These are phyloP conservation scores for Sarcophaga peregrina DNA, from an alignment of 1,140 invertebrate species.

Conservation along the genomic window DNA sequence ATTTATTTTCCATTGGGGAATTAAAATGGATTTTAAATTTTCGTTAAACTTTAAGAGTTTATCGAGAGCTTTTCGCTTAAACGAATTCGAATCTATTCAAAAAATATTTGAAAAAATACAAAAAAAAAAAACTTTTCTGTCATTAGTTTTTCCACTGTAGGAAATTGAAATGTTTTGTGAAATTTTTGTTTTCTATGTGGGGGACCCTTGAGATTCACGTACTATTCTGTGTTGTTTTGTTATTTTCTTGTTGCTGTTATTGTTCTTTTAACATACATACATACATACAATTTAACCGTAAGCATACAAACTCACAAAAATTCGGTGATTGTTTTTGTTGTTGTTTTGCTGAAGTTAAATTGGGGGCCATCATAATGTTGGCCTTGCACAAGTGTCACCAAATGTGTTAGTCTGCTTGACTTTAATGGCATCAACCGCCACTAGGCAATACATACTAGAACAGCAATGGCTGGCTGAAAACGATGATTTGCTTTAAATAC, in stretches of 20 bases:
- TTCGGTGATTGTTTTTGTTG: too few relatives aligned
- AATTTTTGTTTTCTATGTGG: neutral
- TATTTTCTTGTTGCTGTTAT: neutral
- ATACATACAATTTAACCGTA: neutral
- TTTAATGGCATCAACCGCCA: too few relatives aligned
- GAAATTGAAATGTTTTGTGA: conserved; percentile 13
- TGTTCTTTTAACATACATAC: neutral
- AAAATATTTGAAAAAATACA: neutral
- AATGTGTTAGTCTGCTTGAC: neutral
- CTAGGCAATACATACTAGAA: too few relatives aligned
- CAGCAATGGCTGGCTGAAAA: neutral
- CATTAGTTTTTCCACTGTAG: neutral
- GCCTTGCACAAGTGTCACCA: conserved; percentile 23
- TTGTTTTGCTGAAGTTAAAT: neutral
- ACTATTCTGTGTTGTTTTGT: neutral
- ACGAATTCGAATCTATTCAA: neutral
- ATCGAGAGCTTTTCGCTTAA: neutral
- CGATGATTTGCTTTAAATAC: conserved; percentile 1
- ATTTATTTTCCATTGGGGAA: neutral
- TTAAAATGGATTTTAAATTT: neutral
- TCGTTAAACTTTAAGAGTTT: neutral
- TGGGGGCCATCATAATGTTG: neutral
- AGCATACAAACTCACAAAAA: neutral
- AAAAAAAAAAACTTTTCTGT: neutral
- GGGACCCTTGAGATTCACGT: neutral